Conservation (phyloP, 1,140 invertebrate genomes). For the Temnothorax longispinosus region DNA sequence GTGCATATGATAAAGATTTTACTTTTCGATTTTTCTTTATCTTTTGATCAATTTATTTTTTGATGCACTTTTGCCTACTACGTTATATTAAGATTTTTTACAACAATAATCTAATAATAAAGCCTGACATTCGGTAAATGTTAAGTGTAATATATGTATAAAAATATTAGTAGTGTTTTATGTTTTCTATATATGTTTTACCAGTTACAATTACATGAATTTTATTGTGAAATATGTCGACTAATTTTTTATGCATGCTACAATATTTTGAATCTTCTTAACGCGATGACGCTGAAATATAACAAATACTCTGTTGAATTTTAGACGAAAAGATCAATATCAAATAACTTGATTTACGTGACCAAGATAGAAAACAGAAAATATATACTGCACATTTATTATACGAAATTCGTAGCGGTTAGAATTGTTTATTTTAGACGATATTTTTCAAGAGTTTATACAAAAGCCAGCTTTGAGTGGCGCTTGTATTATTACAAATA, state of each 20-base stretch:
- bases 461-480: background rate
- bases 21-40: background rate
- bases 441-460: background rate
- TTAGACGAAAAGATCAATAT: slow-evolving; percentile 4
- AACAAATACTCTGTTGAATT: background rate
- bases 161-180: slow-evolving; percentile 3
- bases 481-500: background rate
- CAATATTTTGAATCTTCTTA: background rate
- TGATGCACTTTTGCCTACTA: background rate
- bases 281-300: background rate
- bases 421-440: background rate
- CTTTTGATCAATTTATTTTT: background rate
- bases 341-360: background rate
- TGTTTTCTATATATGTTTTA: background rate
- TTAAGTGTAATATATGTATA: background rate
- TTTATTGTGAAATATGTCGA: background rate
- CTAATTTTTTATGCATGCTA: background rate
- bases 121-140: slow-evolving; percentile 2
- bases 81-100: background rate
- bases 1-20: background rate
- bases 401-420: background rate
- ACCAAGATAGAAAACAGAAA: background rate
- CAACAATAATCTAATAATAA: background rate
- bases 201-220: background rate
- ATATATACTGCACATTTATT: background rate